Conservation (phyloP, 2,888 invertebrate species). For the Neria commutata region DNA sequence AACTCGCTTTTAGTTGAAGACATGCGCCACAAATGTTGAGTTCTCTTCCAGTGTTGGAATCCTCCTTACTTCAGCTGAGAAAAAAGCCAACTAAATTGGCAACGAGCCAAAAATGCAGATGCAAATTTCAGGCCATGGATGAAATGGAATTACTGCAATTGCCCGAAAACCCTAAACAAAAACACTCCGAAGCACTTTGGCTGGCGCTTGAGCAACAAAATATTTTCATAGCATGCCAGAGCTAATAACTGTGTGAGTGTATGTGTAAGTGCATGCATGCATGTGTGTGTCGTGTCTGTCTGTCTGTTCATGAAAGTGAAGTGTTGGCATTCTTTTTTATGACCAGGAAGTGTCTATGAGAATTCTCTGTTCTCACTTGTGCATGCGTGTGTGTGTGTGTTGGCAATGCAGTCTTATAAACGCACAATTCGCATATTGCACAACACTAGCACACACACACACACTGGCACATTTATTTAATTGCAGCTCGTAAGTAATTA, state of each 20-base stretch:
- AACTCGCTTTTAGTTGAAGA: too few relatives aligned
- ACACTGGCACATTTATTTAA: constrained; percentile 14
- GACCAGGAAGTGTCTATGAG: background rate
- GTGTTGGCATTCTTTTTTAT: constrained; percentile 2
- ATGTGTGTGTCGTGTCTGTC: constrained; percentile 1
- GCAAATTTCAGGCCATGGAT: too few relatives aligned
- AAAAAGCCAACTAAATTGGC: too few relatives aligned
- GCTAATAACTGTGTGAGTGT: background rate
- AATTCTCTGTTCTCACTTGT: constrained; percentile 12
- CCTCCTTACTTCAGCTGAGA: too few relatives aligned
- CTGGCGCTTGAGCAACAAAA: too few relatives aligned
- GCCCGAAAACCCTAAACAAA: too few relatives aligned
- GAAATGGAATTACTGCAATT: too few relatives aligned
- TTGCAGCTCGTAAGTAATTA: constrained; percentile 20
- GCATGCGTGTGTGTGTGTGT: background rate
- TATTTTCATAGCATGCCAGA: too few relatives aligned
- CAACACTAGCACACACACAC: background rate
- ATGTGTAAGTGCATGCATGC: background rate
- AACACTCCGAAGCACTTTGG: too few relatives aligned
- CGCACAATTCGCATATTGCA: constrained; percentile 4
- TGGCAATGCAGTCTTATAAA: constrained; percentile 15
- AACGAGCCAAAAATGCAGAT: too few relatives aligned
- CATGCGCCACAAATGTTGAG: too few relatives aligned
- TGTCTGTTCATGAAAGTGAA: constrained; percentile 14
- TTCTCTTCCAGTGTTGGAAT: too few relatives aligned